phyloP scores from a whole-genome alignment of 2,888 invertebrate genomes.

The Oscheius myriophilus region DNA sequence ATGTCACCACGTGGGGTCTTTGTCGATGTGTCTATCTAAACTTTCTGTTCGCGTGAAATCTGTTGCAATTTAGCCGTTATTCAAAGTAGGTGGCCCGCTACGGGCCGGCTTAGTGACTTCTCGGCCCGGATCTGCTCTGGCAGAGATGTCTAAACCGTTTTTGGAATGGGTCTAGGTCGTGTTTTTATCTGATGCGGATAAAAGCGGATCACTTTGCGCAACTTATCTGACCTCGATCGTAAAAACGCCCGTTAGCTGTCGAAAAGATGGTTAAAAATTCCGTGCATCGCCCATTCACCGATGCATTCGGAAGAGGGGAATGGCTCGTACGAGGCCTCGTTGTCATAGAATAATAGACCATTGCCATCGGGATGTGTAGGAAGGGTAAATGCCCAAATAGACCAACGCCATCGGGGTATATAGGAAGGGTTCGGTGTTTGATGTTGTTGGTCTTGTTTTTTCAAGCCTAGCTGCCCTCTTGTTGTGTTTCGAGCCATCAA shows the following conservation, averaged over 20 bases:
- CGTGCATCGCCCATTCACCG: too few relatives aligned
- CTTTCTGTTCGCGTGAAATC: too few relatives aligned
- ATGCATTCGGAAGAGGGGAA: background rate
- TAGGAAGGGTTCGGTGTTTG: too few relatives aligned
- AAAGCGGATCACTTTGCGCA: conserved; percentile 24
- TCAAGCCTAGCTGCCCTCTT: background rate
- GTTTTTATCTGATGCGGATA: conserved; percentile 26
- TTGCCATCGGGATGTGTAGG: background rate
- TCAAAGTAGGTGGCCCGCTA: too few relatives aligned
- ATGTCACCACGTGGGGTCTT: too few relatives aligned
- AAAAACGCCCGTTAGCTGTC: conserved; percentile 23
- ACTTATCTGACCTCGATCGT: conserved; percentile 34
- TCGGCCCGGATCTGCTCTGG: too few relatives aligned
- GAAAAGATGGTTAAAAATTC: conserved; percentile 4
- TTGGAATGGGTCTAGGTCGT: background rate
- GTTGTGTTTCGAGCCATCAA: conserved; percentile 12
- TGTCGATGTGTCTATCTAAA: too few relatives aligned
- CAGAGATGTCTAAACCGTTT: too few relatives aligned
- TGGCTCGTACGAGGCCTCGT: background rate
- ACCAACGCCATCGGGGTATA: background rate
- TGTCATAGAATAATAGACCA: background rate
- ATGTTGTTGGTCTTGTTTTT: too few relatives aligned
- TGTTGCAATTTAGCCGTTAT: too few relatives aligned
- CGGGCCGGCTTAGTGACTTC: too few relatives aligned
- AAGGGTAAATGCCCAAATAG: conserved; percentile 2